Evolutionary conservation across 2,888 invertebrate genomes (phyloP), one percentile per base, ranked within the genome.

Genomic region (Cheilosia urbana): DNA sequence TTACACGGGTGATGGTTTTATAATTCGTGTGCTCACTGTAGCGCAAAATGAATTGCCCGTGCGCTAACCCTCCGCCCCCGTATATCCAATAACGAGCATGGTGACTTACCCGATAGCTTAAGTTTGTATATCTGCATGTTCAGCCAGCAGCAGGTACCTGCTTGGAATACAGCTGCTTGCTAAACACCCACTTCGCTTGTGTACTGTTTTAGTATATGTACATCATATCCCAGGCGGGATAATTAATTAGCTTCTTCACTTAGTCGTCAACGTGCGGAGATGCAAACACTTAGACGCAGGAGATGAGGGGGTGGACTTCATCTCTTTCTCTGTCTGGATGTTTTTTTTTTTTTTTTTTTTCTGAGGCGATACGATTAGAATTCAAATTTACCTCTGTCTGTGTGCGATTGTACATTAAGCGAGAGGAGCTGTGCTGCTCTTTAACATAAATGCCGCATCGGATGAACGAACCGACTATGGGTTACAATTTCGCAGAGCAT

Each of bases 191-290:
- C 79, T 82, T 78, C 30, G 68, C 65, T 53, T 51, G 53, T 53
- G 60, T 37, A 13, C 13, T 37, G 37, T 62, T n/a, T n/a, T n/a
- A n/a, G n/a, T n/a, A n/a, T n/a, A n/a, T n/a, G n/a, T 30, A 57
- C 42, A 34, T 3, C 17, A 17, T 34, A 63, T 76, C 62, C 55
- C 79, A 60, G 71, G 55, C 76, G 76, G 71, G 62, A 62, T 81
- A 85, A 85, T 85, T 85, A 85, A 85, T 85, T 85, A 85, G 81
- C 76, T 72, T 57, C 62, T 77, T 81, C 66, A 66, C 76, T 80
- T 75, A 73, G 68, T 53, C 60, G 37, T 60, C 62, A 42, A 15
- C 57, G 51, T 30, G 30, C 30, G 60, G 60, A 60, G 40, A 66
- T 37, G 62, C 37, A 11, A 45, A 57, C 40, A 27, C 69, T 49